Percentiles rank a stretch among this genome's conserved stretches.
Conservation (phyloP, 2,113 vertebrate species). For the Beaufortia kweichowensis region DNA sequence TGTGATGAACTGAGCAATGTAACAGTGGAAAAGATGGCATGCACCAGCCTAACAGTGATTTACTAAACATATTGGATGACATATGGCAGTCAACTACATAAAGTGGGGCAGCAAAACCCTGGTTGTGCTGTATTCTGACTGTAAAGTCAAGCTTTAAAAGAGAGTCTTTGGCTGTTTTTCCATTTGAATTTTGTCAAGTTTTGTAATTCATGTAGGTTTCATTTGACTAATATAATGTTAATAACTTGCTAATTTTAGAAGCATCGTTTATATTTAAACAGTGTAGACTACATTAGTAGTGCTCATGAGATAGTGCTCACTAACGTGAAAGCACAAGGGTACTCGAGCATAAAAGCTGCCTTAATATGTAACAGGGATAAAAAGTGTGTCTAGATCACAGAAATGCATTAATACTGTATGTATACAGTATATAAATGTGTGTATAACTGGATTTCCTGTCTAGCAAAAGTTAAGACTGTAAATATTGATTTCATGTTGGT, state of each 20-base stretch:
- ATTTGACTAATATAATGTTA: neutral
- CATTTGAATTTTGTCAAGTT: neutral
- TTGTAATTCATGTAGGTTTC: neutral
- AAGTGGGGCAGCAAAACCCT: slow-evolving; percentile 28
- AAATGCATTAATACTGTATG: too few species aligned
- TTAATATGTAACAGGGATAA: slow-evolving; percentile 38
- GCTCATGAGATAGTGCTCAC: slow-evolving; percentile 56
- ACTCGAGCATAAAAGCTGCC: slow-evolving; percentile 72
- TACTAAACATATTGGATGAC: slow-evolving; percentile 30
- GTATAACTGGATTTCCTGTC: too few species aligned
- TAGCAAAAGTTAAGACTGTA: too few species aligned
- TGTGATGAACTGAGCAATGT: neutral
- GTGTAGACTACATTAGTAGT: slow-evolving; percentile 56
- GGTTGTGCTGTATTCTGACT: slow-evolving; percentile 6
- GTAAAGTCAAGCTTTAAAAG: neutral
- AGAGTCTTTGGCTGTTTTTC: neutral
- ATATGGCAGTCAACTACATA: slow-evolving; percentile 45
- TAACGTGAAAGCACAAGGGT: slow-evolving; percentile 62
- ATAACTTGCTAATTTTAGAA: neutral
- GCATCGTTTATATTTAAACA: slow-evolving; percentile 64
- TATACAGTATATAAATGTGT: slow-evolving; percentile 20
- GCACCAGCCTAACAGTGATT: neutral
- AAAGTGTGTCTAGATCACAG: neutral
- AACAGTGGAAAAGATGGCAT: neutral
- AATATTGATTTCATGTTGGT: too few species aligned